A percentile compares a stretch with the other conserved stretches of the same genome.
Conservation (phyloP, 2,113 vertebrate species). For the Poicephalus meyeri region DNA sequence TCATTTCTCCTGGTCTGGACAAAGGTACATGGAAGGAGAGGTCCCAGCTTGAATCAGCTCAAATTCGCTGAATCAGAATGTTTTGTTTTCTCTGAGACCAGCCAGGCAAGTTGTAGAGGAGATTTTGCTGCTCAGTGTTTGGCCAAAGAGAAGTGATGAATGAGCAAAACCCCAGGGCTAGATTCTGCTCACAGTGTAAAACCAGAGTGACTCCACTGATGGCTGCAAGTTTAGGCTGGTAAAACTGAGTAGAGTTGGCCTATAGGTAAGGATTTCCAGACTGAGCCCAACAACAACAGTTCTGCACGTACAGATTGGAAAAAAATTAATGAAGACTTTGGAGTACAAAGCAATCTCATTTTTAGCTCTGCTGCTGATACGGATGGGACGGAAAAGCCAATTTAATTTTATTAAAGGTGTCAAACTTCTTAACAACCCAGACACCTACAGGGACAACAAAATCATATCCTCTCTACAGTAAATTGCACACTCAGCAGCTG, state of each 20-base stretch:
- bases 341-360: neutral
- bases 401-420: slow-evolving; percentile 16
- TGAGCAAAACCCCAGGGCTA: neutral
- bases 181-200: neutral
- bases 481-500: slow-evolving; percentile 32
- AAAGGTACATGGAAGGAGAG: neutral
- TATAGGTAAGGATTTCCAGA: neutral
- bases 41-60: neutral
- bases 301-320: neutral
- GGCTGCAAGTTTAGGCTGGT: neutral
- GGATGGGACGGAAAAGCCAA: neutral
- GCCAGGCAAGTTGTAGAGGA: neutral
- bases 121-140: neutral
- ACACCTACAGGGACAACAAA: slow-evolving; percentile 12
- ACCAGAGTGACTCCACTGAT: neutral
- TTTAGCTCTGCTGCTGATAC: neutral
- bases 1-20: neutral
- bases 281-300: neutral
- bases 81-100: neutral
- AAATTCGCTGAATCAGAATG: neutral
- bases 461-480: neutral
- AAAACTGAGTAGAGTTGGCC: neutral
- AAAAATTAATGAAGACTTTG: neutral
- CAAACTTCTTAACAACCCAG: slow-evolving; percentile 4
- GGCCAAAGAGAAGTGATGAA: neutral